A percentile compares a stretch with the other conserved stretches of the same genome.
Evolutionary conservation across 2,888 invertebrate species (phyloP).

Genomic region (Mesorhabditis belari): DNA sequence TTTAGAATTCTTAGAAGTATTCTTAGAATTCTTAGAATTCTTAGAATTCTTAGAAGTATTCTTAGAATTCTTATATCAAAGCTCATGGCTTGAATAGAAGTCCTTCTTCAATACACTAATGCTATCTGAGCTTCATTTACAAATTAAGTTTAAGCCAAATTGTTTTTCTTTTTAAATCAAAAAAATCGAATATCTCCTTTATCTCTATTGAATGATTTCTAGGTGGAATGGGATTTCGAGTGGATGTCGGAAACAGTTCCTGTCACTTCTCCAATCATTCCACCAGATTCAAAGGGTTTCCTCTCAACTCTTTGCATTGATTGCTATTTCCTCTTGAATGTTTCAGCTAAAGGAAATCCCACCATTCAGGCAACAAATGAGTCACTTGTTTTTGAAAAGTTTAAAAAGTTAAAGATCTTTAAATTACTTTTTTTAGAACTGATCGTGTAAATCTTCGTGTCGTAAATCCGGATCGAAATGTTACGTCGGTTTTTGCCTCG

Average conservation of each 20-base stretch:
- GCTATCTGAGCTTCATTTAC: too few relatives aligned
- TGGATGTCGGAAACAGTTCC: constrained; percentile 51
- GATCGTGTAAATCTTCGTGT: constrained; percentile 43
- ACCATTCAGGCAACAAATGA: constrained; percentile 38
- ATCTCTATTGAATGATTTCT: too few relatives aligned
- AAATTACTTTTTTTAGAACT: constrained; percentile 23
- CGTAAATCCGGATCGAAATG: constrained; percentile 43
- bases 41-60: too few relatives aligned
- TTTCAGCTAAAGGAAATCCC: constrained; percentile 45
- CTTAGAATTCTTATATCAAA: too few relatives aligned
- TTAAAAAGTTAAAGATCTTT: background rate
- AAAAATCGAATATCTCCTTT: too few relatives aligned
- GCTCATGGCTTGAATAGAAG: too few relatives aligned
- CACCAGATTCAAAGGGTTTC: constrained; percentile 41
- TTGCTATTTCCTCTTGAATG: constrained; percentile 48
- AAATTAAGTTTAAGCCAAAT: too few relatives aligned
- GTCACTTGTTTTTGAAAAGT: constrained; percentile 41
- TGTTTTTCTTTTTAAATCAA: too few relatives aligned
- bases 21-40: too few relatives aligned
- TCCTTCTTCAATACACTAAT: too few relatives aligned
- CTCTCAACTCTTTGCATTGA: constrained; percentile 44
- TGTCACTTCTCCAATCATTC: constrained; percentile 39
- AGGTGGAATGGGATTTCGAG: constrained; percentile 46
- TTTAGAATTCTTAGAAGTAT: too few relatives aligned
- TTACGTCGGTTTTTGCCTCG: constrained; percentile 43